Base-by-base conservation (phyloP, 1,140 invertebrate species). In the Phenacoccus solenopsis region DNA sequence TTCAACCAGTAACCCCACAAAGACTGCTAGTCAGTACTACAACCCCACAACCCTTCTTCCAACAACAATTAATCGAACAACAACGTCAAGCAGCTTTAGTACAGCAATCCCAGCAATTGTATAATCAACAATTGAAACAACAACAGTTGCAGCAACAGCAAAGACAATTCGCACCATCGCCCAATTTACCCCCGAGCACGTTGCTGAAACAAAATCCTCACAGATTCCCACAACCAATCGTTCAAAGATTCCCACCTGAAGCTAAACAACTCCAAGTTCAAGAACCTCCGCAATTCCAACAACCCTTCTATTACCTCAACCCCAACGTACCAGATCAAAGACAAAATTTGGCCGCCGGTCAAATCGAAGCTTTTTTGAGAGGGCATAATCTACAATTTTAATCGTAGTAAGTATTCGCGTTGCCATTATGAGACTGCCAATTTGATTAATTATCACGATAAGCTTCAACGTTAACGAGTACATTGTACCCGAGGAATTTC, bases 361-460 rank as follows among this genome's bases (percentile, higher is more conserved):
- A 90, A 76, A 90, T 91, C 75, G 89, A 90, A 76, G 87, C 89
- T 35, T 91, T 90, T 79, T 83, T 91, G 49, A 82, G 88, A 77
- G 86, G 86, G 32, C 86, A 88, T 75, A 85, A 85, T 70, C 67
- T 73, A 28, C 72, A 74, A 28, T 73, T 73, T 70, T 75, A 75
- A 72, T 68, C 67, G 28, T 27, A 20, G 28, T 22, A 20, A 1
- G 10, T 24, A 64, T 27, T 64, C 59, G 9, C 59, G 59, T 25
- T 64, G 59, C 59, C 59, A 64, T 64, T 64, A 27, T 64, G 59
- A 64, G 59, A 64, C 59, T 64, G 59, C 59, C 59, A 64, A 64
- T 64, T 64, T 64, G 16, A 24, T 64, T 64, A 64, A 64, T 64
- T 64, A 64, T 25, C 59, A 22, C 20, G 59, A 64, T 64, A 64